Evolutionary conservation across 2,797 vertebrate genomes (phyloP), one percentile per base, ranked within the genome.

Genomic region (Tympanoctomys barrerae): DNA sequence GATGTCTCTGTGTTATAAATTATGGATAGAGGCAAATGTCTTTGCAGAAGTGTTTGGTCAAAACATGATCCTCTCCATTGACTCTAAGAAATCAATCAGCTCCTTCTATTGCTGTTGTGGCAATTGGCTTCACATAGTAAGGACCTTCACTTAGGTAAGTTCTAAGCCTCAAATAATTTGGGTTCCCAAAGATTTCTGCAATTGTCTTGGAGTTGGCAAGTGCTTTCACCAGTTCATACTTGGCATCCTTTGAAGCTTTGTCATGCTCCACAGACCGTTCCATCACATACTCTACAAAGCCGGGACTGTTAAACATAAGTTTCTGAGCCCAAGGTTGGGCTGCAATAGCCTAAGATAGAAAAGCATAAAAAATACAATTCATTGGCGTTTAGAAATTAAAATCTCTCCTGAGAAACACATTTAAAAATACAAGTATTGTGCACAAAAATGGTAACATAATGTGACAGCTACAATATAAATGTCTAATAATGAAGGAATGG

Each of bases 231-330:
- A 99, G 99, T 97, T 99, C 99, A 0, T 99, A 99, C 96, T 99
- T 99, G 64, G 99, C 99, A 88, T 99, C 99, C 97, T 99, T 99
- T 0, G 99, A 99, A 92, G 99, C 98, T 98, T 99, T 99, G 68
- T 99, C 99, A 57, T 98, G 99, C 82, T 99, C 99, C 42, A 99
- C 98, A 0, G 99, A 99, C 62, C 99, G 99, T 97, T 99, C 99
- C 96, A 99, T 97, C 18, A 99, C 28, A 78, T 99, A 99, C 97
- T 99, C 99, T 98, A 99, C 98, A 91, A 99, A 99, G 31, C 99
- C 99, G 0, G 99, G 99, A 21, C 99, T 99, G 94, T 96, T 98
- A 52, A 99, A 98, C 99, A 99, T 99, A 98, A 99, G 94, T 96
- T 97, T 99, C 99, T 99, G 99, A 91, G 99, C 99, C 99, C 99